Evolutionary conservation across 2,888 invertebrate genomes (phyloP).

Genomic region (Incurvaria masculella): DNA sequence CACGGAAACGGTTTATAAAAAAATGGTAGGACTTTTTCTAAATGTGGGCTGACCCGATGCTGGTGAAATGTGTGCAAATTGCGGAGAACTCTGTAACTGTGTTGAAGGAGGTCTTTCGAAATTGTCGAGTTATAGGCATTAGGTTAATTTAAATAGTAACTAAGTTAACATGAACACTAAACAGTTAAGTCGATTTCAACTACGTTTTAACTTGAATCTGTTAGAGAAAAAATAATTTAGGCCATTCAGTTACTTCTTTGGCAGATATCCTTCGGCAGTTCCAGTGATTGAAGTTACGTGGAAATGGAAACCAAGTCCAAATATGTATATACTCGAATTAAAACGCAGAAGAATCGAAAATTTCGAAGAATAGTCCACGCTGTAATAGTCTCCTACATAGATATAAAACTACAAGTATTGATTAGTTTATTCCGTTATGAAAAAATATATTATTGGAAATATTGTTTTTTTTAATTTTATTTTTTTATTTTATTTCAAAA

Average conservation of each 20-base stretch:
- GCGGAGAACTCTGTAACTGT: too few relatives aligned
- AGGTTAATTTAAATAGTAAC: neutral
- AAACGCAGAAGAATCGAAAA: neutral
- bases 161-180: slow-evolving; percentile 49
- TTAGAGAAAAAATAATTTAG: too few relatives aligned
- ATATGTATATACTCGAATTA: too few relatives aligned
- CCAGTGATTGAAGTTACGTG: too few relatives aligned
- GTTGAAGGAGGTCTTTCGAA: neutral
- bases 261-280: too few relatives aligned
- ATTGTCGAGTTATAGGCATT: neutral
- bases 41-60: too few relatives aligned
- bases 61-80: too few relatives aligned
- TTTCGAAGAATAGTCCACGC: slow-evolving; percentile 31
- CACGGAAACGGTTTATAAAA: too few relatives aligned
- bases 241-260: too few relatives aligned
- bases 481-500: slow-evolving; percentile 41
- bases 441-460: slow-evolving; percentile 58
- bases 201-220: too few relatives aligned
- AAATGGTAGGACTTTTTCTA: too few relatives aligned
- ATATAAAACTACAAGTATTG: slow-evolving; percentile 50
- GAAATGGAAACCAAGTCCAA: too few relatives aligned
- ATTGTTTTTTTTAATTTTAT: slow-evolving; percentile 43
- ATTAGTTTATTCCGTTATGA: slow-evolving; percentile 53
- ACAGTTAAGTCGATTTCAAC: slow-evolving; percentile 46
- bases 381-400: slow-evolving; percentile 51